Evolutionary conservation across 1,140 invertebrate species (phyloP).

Genomic region (Cyphomyrmex costatus): DNA sequence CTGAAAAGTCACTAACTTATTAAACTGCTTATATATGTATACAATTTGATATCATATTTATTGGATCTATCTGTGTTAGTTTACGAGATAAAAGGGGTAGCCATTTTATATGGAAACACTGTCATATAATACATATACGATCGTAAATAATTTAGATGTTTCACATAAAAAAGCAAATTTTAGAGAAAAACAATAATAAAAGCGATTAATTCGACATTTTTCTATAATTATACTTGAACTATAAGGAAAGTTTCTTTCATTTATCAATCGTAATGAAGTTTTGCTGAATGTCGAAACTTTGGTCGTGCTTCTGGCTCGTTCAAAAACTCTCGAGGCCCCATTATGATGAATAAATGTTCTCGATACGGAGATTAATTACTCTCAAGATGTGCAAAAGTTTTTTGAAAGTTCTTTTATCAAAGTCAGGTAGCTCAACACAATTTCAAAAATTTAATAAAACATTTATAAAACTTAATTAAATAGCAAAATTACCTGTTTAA

Average conservation of each 20-base stretch:
- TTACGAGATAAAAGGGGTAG: too few species aligned
- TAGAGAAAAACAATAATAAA: neutral
- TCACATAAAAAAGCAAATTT: neutral
- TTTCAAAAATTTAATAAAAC: neutral
- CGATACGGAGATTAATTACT: slow-evolving; percentile 55
- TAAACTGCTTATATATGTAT: too few species aligned
- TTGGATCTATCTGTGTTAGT: too few species aligned
- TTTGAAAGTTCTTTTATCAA: slow-evolving; percentile 14
- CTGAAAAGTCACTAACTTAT: too few species aligned
- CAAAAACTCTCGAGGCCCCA: slow-evolving; percentile 30
- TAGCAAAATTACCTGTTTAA: neutral
- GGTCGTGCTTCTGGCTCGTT: slow-evolving; percentile 28
- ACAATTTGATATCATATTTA: too few species aligned
- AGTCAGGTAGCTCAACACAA: slow-evolving; percentile 2
- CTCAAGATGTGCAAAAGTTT: slow-evolving; percentile 40
- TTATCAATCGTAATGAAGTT: slow-evolving; percentile 56
- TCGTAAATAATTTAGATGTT: neutral
- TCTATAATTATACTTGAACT: slow-evolving; percentile 29
- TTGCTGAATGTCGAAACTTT: slow-evolving; percentile 50
- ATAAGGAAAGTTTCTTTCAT: slow-evolving; percentile 52
- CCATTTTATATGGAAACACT: too few species aligned
- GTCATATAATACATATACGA: neutral
- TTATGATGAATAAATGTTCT: slow-evolving; percentile 57
- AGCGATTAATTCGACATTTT: slow-evolving; percentile 27
- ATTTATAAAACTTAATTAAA: slow-evolving; percentile 14